Base-by-base conservation (phyloP, 2,113 vertebrate genomes). In the Periophthalmus modestus region DNA sequence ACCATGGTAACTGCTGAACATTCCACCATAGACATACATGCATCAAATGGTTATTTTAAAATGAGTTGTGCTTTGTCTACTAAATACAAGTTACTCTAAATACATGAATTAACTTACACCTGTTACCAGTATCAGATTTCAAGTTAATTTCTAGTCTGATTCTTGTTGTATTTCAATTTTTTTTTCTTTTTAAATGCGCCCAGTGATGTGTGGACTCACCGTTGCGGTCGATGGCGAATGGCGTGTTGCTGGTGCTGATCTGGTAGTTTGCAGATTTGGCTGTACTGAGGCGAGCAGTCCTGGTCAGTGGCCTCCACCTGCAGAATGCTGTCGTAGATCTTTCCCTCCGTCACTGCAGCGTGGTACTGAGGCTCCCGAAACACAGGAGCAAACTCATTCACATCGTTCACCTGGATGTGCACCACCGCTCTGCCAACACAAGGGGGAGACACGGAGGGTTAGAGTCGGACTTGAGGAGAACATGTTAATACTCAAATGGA, bases 191-290 rank as follows among this genome's bases (percentile, higher is more conserved):
- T n/a, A n/a, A 5, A 39, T 39, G 36, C 7, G 36, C 15, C 1
- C 48, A 15, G 13, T 50, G 50, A n/a, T 7, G 50, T 19, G 52
- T n/a, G 52, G 18, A 54, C 96, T 96, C 78, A 99, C 98, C 98
- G 0, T 98, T 98, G 88, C 96, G 96, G 89, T 99, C 98, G 1
- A 99, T 97, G 46, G 97, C 97, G 69, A 99, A 99, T 61, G 98
- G 97, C 19, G 96, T 95, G 15, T 94, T 93, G 0, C 90, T 75
- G 0, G 95, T 97, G 85, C 94, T 93, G 43, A 99, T 97, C 88
- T 98, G 96, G 23, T 99, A 99, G 89, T 96, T n/a, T 98, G 88
- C 98, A 99, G 87, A 99, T 98, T 91, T 98, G 97, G 91, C 97
- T 99, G 82, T 95, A 99, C 82, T 98, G 98, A 0, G 97, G 97